phyloP scores from a whole-genome alignment of 2,888 invertebrate genomes.

The Eristalis pertinax region DNA sequence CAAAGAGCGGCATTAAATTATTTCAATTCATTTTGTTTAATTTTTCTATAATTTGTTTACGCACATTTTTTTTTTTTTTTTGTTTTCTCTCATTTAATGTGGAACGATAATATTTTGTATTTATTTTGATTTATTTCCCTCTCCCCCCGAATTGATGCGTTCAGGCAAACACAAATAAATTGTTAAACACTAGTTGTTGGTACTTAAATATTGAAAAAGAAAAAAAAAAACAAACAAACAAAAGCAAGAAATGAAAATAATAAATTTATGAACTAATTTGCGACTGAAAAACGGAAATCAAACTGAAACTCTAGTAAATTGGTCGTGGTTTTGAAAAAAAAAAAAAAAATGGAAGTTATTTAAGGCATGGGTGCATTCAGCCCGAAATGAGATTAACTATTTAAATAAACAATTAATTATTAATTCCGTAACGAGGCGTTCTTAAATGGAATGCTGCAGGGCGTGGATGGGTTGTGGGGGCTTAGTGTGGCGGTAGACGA shows the following conservation, averaged over 20 bases:
- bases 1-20: constrained; percentile 47
- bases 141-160: background rate
- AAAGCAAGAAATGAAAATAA: constrained; percentile 29
- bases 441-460: background rate
- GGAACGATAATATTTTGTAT: constrained; percentile 30
- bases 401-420: constrained; percentile 51
- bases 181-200: constrained; percentile 53
- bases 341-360: constrained; percentile 10
- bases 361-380: constrained; percentile 40
- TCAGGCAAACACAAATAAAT: constrained; percentile 22
- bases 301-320: constrained; percentile 36
- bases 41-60: background rate
- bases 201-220: constrained; percentile 51
- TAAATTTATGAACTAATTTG: constrained; percentile 55
- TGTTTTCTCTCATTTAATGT: constrained; percentile 6
- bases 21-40: constrained; percentile 7
- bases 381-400: constrained; percentile 66
- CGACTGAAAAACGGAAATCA: constrained; percentile 61
- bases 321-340: constrained; percentile 47
- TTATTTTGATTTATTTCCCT: constrained; percentile 24
- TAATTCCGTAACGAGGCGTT: background rate
- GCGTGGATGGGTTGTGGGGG: background rate
- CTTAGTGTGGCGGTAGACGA: background rate
- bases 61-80: background rate
- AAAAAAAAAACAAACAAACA: background rate